Evolutionary conservation across 92 coral and sea anemone species (phyloP), one percentile per base, ranked within the genome.

Genomic region (Desmophyllum pertusum): DNA sequence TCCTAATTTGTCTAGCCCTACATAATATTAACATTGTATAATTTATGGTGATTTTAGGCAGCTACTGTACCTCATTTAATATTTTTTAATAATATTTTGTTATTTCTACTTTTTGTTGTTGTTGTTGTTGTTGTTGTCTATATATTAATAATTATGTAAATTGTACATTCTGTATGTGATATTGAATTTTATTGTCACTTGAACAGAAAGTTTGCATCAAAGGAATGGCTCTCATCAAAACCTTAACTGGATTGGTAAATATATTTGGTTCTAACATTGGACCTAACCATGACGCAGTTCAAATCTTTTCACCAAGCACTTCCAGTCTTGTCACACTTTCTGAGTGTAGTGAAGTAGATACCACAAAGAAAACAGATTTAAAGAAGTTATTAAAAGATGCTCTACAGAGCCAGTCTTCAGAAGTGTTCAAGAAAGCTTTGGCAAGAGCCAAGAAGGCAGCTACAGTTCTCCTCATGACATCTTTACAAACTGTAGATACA

Each of bases 271-370:
- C 40, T 65, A 76, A 71, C 45, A 29, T 91, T 51, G 51, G 59
- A 65, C 84, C 85, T 75, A 75, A 82, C 21, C 51, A 77, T 15
- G 74, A 83, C 5, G 51, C 76, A n/a, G 78, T 78, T 37, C 35
- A 81, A 74, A 48, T 91, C 21, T 91, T 91, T 76, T 91, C 91
- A 8, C 89, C 91, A 35, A 84, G 67, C 50, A 77, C 84, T 23
- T 88, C 91, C 66, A 91, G 91, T 35, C 78, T 88, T 23, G 30
- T 88, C 36, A 74, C 91, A 31, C 15, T 91, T 11, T 67, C 73
- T n/a, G 94, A 91, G 33, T 78, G 85, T 45, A 55, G 63, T 63
- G 76, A 59, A 10, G 82, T 38, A 31, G 39, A 70, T 30, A 46
- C 36, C 57, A 23, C 59, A 41, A 17, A 1, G 9, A 40, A 5